These are phyloP conservation scores for Anneissia japonica DNA, from an alignment of 35 echinoderm and acorn worm genomes.

Conservation along the genomic window DNA sequence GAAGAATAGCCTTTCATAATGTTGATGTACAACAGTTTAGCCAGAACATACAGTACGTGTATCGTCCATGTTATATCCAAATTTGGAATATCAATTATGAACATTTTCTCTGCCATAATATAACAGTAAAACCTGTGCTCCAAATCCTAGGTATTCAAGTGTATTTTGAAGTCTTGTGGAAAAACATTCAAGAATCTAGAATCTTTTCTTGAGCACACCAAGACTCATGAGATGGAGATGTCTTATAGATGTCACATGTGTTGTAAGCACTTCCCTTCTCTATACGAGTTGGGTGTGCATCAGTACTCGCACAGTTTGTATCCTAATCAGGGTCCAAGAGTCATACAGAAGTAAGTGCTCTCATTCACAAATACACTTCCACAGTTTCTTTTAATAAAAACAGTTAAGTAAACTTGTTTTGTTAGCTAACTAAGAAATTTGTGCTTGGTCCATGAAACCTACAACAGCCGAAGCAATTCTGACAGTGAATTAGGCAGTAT, in stretches of 20 bases:
- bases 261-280: constrained; percentile 79
- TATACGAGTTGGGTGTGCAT: constrained; percentile 94
- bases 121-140: no score
- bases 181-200: constrained; percentile 81
- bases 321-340: constrained; percentile 86
- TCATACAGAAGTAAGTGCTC: constrained; percentile 57
- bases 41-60: no score
- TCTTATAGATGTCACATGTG: constrained; percentile 78
- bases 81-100: no score
- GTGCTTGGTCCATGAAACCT: no score
- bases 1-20: no score
- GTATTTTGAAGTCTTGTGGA: constrained; percentile 68
- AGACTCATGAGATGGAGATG: constrained; percentile 87
- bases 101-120: no score
- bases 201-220: constrained; percentile 81
- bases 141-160: constrained; percentile 96
- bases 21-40: no score
- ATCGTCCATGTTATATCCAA: no score
- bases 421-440: no score
- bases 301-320: constrained; percentile 99
- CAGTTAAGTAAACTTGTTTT: no score
- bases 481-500: background rate
- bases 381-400: no score
- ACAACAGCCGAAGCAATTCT: background rate
- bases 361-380: no score